Percentiles rank a stretch among this genome's conserved stretches.
phyloP scores from a whole-genome alignment of 2,113 vertebrate species.

The Pardalotus punctatus region DNA sequence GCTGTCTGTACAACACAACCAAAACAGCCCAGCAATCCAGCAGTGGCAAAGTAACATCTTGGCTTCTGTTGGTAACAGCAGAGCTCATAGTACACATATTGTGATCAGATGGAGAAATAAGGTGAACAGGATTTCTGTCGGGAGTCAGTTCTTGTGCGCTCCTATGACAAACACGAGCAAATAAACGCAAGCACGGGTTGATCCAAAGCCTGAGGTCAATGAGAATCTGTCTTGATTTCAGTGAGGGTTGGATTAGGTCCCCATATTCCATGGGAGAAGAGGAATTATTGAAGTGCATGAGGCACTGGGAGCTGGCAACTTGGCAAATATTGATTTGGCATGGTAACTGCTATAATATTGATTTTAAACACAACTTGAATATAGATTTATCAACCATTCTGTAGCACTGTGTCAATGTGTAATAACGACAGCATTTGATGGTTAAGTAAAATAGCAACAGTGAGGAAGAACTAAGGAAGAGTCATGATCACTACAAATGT shows the following conservation, averaged over 20 bases:
- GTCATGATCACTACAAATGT: background rate
- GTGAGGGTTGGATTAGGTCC: background rate
- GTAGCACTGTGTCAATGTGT: background rate
- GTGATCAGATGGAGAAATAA: background rate
- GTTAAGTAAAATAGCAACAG: background rate
- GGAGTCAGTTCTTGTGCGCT: background rate
- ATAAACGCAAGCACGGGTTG: background rate
- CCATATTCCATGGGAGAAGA: background rate
- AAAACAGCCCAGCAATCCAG: background rate
- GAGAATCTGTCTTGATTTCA: background rate
- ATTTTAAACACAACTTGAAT: slow-evolving; percentile 4
- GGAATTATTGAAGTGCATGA: background rate
- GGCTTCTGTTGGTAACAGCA: background rate
- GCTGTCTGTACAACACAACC: background rate
- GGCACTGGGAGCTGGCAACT: background rate
- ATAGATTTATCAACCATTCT: slow-evolving; percentile 35
- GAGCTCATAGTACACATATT: background rate
- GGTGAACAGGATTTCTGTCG: background rate
- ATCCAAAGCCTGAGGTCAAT: background rate
- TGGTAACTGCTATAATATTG: background rate
- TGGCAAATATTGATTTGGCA: slow-evolving; percentile 10
- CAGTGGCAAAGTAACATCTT: background rate
- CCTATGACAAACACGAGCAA: background rate
- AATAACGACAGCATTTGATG: background rate
- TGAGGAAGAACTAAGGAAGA: background rate